These are phyloP conservation scores for Tapirus indicus DNA, from an alignment of 2,797 vertebrate genomes.

Conservation along the genomic window DNA sequence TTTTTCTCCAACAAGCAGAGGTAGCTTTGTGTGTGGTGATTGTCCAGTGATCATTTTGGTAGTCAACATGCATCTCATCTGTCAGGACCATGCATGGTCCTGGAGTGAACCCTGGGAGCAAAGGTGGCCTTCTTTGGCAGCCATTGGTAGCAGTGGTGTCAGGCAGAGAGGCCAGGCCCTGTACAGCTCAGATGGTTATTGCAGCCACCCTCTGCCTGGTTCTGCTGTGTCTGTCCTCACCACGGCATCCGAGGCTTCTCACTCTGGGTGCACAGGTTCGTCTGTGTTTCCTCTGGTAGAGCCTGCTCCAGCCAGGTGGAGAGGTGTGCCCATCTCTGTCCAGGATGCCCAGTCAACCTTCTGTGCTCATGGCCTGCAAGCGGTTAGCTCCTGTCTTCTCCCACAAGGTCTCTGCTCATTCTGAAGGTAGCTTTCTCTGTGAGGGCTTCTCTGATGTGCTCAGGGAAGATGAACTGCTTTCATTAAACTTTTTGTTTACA, in stretches of 20 bases:
- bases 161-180: background rate
- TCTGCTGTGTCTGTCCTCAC: fast-evolving
- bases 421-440: background rate
- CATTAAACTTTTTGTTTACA: background rate
- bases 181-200: fast-evolving
- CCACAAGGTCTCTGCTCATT: background rate
- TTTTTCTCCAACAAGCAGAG: background rate
- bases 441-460: background rate
- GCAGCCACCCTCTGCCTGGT: background rate
- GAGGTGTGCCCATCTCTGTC: no score
- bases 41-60: background rate
- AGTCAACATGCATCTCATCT: background rate
- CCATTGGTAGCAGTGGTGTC: fast-evolving
- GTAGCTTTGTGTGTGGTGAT: fast-evolving
- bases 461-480: background rate
- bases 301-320: background rate
- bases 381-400: background rate
- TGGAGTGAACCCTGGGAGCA: background rate
- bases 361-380: background rate
- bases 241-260: fast-evolving
- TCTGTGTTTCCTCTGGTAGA: no score
- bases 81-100: fast-evolving
- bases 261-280: no score
- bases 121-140: background rate
- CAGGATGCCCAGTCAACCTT: no score